A percentile compares a stretch with the other conserved stretches of the same genome.
phyloP scores from a whole-genome alignment of 2,113 vertebrate species.

The Aptenodytes forsteri region DNA sequence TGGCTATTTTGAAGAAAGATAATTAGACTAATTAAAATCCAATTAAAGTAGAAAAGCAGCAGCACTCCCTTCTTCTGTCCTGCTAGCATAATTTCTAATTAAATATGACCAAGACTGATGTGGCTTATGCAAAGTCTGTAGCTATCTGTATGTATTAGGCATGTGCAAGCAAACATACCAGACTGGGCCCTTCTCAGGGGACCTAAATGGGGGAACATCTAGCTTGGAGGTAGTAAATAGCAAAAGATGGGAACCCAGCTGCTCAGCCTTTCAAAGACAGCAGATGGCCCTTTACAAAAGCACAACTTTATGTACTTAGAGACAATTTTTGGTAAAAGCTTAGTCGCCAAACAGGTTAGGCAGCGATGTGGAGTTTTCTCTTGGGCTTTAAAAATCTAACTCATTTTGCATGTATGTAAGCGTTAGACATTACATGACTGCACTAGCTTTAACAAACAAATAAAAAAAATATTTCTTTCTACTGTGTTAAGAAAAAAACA shows the following conservation, averaged over 20 bases:
- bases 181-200: neutral
- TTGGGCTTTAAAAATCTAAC: neutral
- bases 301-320: neutral
- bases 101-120: neutral
- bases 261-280: neutral
- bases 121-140: neutral
- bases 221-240: neutral
- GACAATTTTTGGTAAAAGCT: neutral
- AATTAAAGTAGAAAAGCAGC: neutral
- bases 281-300: neutral
- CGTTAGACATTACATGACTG: neutral
- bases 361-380: neutral
- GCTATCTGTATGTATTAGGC: neutral
- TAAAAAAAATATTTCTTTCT: neutral
- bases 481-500: neutral
- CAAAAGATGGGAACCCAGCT: neutral
- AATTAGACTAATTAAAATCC: neutral
- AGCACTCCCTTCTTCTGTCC: neutral
- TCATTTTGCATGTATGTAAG: neutral
- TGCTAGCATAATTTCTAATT: neutral
- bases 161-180: neutral
- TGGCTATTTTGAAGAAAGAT: neutral
- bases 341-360: neutral
- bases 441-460: neutral
- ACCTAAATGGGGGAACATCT: neutral